A percentile compares a stretch with the other conserved stretches of the same genome.
phyloP scores from a whole-genome alignment of 2,888 invertebrate species.

The Tuta absoluta region DNA sequence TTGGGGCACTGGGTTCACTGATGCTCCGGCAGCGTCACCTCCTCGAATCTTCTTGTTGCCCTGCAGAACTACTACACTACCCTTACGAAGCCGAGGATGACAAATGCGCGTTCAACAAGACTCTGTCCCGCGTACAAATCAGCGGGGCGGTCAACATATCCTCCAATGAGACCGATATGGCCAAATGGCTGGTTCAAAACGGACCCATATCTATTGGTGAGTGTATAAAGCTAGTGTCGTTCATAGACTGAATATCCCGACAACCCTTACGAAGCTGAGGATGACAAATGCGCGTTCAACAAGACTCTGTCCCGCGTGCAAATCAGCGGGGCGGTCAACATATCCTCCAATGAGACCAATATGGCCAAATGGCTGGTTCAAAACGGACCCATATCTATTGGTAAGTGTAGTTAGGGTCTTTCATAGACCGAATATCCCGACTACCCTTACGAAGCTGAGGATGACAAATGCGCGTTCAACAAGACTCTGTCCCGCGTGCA shows the following conservation, averaged over 20 bases:
- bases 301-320: conserved; percentile 82
- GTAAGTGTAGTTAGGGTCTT: conserved; percentile 67
- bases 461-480: too few species aligned
- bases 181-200: conserved; percentile 84
- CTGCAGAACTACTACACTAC: too few species aligned
- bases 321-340: conserved; percentile 90
- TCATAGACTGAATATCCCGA: too few species aligned
- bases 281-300: conserved; percentile 90
- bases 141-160: not conserved
- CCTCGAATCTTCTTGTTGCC: too few species aligned
- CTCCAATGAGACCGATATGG: conserved; percentile 72
- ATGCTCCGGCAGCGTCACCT: too few species aligned
- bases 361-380: conserved; percentile 94
- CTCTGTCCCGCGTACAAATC: conserved; percentile 84
- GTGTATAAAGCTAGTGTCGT: conserved; percentile 26
- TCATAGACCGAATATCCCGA: not conserved
- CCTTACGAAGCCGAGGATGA: conserved; percentile 89
- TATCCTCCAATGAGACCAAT: conserved; percentile 91
- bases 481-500: too few species aligned
- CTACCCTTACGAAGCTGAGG: too few species aligned
- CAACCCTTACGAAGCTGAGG: conserved; percentile 94
- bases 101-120: conserved; percentile 87
- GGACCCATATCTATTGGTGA: conserved; percentile 96
- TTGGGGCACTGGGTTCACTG: too few species aligned
- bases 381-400: conserved; percentile 96